Evolutionary conservation across 2,888 invertebrate genomes (phyloP), one percentile per base, ranked within the genome.

Genomic region (Epinotia brunnichana): DNA sequence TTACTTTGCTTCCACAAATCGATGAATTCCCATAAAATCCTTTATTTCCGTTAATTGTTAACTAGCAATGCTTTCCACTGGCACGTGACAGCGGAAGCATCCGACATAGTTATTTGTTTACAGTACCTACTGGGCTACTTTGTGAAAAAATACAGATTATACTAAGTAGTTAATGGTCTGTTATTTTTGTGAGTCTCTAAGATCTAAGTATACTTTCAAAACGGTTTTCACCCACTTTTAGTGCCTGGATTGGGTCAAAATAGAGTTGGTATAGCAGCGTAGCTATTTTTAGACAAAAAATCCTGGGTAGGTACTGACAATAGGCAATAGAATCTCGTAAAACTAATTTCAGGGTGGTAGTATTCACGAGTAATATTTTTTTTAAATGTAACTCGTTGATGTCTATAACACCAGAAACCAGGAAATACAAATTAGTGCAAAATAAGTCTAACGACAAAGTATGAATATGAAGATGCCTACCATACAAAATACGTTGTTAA

Each of bases 331-430:
- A 15, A 44, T 44, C 15, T n/a, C n/a, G n/a, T 29, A 29, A 35
- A 35, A 35, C 9, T 9, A 35, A 35, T 35, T 35, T 35, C 35
- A 35, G 35, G 9, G 1, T 35, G 35, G 35, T 35, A 35, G 9
- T 24, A 9, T 7, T 35, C 35, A 35, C 35, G 2, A 9, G 35
- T 9, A 35, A 35, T 35, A 35, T 9, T 9, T 9, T 35, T 35
- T 48, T 48, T n/a, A n/a, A 48, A 44, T n/a, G n/a, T n/a, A n/a
- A 59, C 59, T 39, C 59, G 59, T 59, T 59, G 59, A 59, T 59
- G 59, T 59, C 59, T 59, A 19, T 59, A 59, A 39, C 48, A 44
- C 44, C n/a, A 59, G 10, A 2, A 13, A 59, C 39, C 35, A 39
- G 35, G 10, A 57, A 24, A 9, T 29, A n/a, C 1, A n/a, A 9